phyloP scores from a whole-genome alignment of 2,797 vertebrate genomes.

The Discoglossus pictus region DNA sequence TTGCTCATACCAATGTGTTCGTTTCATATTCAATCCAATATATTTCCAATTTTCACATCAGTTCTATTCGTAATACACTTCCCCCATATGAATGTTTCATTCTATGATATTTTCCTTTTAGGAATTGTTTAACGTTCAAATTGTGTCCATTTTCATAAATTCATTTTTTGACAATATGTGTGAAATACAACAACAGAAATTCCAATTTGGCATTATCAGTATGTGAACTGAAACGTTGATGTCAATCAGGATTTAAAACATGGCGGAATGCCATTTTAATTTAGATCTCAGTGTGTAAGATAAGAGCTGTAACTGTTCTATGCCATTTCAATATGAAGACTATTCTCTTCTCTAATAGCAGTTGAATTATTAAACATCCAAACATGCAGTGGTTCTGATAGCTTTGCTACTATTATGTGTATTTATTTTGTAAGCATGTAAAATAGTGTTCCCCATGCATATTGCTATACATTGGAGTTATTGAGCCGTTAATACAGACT shows the following conservation, averaged over 20 bases:
- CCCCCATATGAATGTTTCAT: not conserved
- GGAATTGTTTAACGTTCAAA: not conserved
- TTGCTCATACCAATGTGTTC: too few species aligned
- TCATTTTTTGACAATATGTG: constrained; percentile 3
- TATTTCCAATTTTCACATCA: too few species aligned
- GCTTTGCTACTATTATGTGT: not conserved
- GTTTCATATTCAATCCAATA: not conserved
- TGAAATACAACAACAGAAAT: constrained; percentile 14
- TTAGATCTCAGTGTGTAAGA: constrained; percentile 47
- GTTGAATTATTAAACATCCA: constrained; percentile 23
- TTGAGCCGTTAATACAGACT: too few species aligned
- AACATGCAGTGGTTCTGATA: not conserved
- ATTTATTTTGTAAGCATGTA: not conserved
- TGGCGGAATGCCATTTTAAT: constrained; percentile 45
- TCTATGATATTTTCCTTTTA: not conserved
- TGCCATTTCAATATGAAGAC: constrained; percentile 10
- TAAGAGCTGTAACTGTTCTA: constrained; percentile 37
- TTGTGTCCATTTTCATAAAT: not conserved
- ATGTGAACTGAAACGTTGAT: constrained; percentile 28
- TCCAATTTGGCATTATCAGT: constrained; percentile 39
- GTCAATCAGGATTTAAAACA: constrained; percentile 44
- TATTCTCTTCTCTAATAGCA: constrained; percentile 2
- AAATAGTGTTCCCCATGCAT: too few species aligned
- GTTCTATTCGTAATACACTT: too few species aligned
- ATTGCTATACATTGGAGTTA: too few species aligned